Evolutionary conservation across 2,888 invertebrate genomes (phyloP).

Genomic region (Catocala nupta): DNA sequence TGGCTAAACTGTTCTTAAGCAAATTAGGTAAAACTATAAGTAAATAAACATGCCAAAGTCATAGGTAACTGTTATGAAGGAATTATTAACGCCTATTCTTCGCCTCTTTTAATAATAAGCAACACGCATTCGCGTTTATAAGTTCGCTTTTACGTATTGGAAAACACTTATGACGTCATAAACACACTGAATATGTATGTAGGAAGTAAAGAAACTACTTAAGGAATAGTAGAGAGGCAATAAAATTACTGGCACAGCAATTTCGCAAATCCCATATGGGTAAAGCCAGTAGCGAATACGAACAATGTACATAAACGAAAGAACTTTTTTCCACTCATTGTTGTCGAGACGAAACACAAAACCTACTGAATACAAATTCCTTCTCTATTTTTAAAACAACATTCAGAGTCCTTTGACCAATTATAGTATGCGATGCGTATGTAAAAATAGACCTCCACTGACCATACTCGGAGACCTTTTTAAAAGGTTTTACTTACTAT

Average conservation of each 20-base stretch:
- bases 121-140: no score
- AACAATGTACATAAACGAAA: slow-evolving; percentile 17
- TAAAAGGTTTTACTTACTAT: slow-evolving; percentile 63
- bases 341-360: slow-evolving; percentile 45
- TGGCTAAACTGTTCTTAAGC: no score
- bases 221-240: not conserved
- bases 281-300: slow-evolving; percentile 9
- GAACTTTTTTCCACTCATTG: slow-evolving; percentile 44
- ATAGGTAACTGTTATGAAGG: no score
- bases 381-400: slow-evolving; percentile 50
- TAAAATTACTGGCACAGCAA: not conserved
- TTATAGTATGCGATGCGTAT: slow-evolving; percentile 57
- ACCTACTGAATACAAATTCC: slow-evolving; percentile 54
- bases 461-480: slow-evolving; percentile 60
- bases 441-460: slow-evolving; percentile 71
- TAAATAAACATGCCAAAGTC: no score
- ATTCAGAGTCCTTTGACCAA: slow-evolving; percentile 55
- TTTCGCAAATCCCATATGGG: slow-evolving; percentile 12
- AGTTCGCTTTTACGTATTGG: not conserved
- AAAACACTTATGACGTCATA: not conserved
- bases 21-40: no score
- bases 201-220: slow-evolving; percentile 3
- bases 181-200: not conserved
- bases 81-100: no score
- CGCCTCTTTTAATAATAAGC: no score